Conservation (phyloP, 2,113 vertebrate species). For the Verasper variegatus region DNA sequence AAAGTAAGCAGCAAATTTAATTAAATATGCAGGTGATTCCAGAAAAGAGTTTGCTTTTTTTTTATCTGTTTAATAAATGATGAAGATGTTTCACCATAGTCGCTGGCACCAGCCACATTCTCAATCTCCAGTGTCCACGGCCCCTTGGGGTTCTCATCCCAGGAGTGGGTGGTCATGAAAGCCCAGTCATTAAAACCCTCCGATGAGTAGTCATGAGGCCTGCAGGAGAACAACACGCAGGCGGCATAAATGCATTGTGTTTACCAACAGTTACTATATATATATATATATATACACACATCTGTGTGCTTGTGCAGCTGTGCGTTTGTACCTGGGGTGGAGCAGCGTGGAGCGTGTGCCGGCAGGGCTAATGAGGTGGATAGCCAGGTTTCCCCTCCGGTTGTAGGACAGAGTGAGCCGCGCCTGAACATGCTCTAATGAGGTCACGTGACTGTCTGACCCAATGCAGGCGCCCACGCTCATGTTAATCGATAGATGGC, state of each 20-base stretch:
- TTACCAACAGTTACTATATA: background rate
- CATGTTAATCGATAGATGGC: slow-evolving; percentile 87
- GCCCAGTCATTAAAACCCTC: slow-evolving; percentile 99
- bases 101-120: slow-evolving; percentile 91
- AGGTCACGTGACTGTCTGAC: slow-evolving; percentile 85
- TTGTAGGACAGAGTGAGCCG: slow-evolving; percentile 95
- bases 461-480: slow-evolving; percentile 88
- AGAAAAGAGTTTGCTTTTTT: background rate
- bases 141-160: slow-evolving; percentile 93
- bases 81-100: slow-evolving; percentile 86
- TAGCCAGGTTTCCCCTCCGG: slow-evolving; percentile 93
- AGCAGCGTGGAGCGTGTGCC: slow-evolving; percentile 95
- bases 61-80: background rate
- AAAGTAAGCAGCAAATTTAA: background rate
- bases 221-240: slow-evolving; percentile 63
- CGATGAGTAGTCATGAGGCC: slow-evolving; percentile 93
- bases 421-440: slow-evolving; percentile 93
- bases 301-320: background rate
- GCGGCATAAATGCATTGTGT: background rate
- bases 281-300: background rate
- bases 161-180: slow-evolving; percentile 98
- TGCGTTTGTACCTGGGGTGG: slow-evolving; percentile 86
- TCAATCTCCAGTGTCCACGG: slow-evolving; percentile 94
- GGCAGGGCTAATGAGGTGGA: slow-evolving; percentile 92
- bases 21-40: background rate